These are phyloP conservation scores for Teleopsis dalmanni DNA, from an alignment of 1,140 invertebrate genomes.

Conservation along the genomic window DNA sequence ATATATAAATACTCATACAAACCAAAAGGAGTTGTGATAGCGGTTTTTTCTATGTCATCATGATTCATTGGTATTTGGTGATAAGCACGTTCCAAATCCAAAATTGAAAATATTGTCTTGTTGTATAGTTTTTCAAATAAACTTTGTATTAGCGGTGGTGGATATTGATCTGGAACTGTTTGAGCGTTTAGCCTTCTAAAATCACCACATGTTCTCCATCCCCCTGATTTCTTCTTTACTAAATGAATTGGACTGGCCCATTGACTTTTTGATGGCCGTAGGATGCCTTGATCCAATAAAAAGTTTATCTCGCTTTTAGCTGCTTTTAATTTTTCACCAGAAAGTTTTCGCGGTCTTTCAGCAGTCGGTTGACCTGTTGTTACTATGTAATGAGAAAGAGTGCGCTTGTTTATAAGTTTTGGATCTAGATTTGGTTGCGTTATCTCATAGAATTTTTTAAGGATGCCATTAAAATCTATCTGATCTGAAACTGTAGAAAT, in stretches of 20 bases:
- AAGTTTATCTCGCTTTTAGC: slow-evolving; percentile 20
- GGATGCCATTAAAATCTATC: background rate
- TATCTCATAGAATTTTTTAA: background rate
- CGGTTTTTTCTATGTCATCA: slow-evolving; percentile 37
- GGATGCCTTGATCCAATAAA: slow-evolving; percentile 20
- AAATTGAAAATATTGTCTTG: slow-evolving; percentile 38
- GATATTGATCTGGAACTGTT: slow-evolving; percentile 44
- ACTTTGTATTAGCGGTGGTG: slow-evolving; percentile 34
- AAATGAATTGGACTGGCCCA: slow-evolving; percentile 44
- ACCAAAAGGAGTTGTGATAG: slow-evolving; percentile 40
- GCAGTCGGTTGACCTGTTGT: slow-evolving; percentile 31
- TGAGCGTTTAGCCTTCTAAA: slow-evolving; percentile 44
- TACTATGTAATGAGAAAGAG: slow-evolving; percentile 15
- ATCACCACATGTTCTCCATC: slow-evolving; percentile 42
- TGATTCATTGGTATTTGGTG: slow-evolving; percentile 43
- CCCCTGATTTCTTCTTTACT: slow-evolving; percentile 28
- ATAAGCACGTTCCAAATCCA: slow-evolving; percentile 48
- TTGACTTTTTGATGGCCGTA: slow-evolving; percentile 31
- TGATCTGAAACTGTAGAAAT: background rate
- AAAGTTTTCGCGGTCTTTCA: slow-evolving; percentile 29
- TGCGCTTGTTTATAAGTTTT: background rate
- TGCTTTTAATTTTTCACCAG: slow-evolving; percentile 23
- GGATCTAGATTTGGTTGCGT: background rate
- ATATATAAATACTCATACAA: slow-evolving; percentile 41
- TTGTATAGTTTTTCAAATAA: background rate